These are phyloP conservation scores for Dromaius novaehollandiae DNA, from an alignment of 2,113 vertebrate species.

Conservation along the genomic window DNA sequence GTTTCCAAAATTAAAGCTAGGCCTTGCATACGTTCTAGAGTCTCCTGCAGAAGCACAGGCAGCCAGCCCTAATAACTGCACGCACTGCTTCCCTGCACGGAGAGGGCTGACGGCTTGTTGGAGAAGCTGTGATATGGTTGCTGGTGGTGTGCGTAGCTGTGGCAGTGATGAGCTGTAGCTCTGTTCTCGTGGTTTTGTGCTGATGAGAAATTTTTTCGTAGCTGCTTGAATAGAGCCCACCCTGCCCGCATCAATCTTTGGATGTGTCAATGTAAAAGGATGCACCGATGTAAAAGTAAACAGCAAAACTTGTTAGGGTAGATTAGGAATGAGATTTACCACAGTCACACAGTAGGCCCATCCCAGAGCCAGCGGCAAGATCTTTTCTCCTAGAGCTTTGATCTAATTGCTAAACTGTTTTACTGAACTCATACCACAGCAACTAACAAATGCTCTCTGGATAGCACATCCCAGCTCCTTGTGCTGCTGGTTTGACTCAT, in stretches of 20 bases:
- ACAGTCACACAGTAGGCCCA: rapidly evolving
- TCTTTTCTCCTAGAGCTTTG: rapidly evolving
- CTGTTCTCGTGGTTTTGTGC: neutral
- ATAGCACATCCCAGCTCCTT: rapidly evolving
- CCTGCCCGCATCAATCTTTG: rapidly evolving
- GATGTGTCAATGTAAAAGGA: rapidly evolving
- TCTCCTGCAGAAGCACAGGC: neutral
- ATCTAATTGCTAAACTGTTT: rapidly evolving
- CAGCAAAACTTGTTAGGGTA: rapidly evolving
- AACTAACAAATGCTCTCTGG: rapidly evolving
- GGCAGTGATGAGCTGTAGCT: neutral
- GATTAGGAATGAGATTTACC: rapidly evolving
- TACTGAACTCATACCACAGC: rapidly evolving
- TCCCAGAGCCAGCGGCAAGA: neutral
- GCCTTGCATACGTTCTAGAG: neutral
- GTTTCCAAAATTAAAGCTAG: neutral
- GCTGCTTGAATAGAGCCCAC: neutral
- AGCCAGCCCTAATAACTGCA: rapidly evolving
- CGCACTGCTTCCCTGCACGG: neutral
- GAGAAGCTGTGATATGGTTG: neutral
- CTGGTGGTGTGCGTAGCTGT: neutral
- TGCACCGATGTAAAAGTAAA: neutral
- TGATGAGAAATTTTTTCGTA: neutral
- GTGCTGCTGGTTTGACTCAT: rapidly evolving
- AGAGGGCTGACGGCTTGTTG: neutral